A percentile compares a stretch with the other conserved stretches of the same genome.
Conservation (phyloP, 2,113 vertebrate species). For the Scortum barcoo region DNA sequence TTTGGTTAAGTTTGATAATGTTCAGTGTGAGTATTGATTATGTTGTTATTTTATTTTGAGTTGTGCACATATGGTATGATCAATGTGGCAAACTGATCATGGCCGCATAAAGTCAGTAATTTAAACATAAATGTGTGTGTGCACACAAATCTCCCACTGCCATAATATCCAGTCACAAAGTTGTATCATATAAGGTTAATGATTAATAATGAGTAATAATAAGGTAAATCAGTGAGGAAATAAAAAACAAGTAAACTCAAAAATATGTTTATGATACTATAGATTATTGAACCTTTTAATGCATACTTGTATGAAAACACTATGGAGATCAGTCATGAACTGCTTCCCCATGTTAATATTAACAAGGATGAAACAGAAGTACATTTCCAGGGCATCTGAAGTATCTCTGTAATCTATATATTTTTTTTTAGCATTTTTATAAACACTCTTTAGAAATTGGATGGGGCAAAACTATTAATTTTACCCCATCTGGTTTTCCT, state of each 20-base stretch:
- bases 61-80: neutral
- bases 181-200: neutral
- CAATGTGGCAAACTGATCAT: neutral
- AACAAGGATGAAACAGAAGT: neutral
- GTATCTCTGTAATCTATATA: neutral
- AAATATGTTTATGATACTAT: neutral
- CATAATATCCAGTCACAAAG: neutral
- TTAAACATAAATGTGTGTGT: slow-evolving; percentile 17
- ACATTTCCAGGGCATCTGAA: neutral
- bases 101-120: neutral
- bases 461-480: neutral
- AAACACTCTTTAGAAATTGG: neutral
- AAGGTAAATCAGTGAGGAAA: neutral
- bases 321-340: neutral
- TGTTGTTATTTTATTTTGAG: neutral
- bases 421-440: neutral
- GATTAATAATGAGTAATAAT: neutral
- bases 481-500: neutral
- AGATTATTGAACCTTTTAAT: neutral
- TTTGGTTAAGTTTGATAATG: slow-evolving; percentile 3
- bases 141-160: neutral
- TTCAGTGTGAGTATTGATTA: slow-evolving; percentile 10
- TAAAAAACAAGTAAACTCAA: neutral
- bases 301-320: neutral
- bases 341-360: neutral